A percentile compares a stretch with the other conserved stretches of the same genome.
These are phyloP conservation scores for Phalacrocorax carbo DNA, from an alignment of 2,113 vertebrate species.

Conservation along the genomic window DNA sequence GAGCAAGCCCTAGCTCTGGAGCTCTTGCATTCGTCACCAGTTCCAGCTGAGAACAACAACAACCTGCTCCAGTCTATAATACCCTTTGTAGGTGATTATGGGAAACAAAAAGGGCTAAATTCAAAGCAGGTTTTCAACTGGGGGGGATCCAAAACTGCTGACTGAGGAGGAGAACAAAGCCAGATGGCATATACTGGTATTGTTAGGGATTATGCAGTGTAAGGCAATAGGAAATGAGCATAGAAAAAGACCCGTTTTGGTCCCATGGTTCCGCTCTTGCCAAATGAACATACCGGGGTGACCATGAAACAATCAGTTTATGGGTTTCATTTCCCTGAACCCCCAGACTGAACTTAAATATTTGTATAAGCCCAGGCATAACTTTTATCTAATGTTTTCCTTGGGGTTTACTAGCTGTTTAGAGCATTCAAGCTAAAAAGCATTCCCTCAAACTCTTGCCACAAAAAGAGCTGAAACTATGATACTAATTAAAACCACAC, in stretches of 20 bases:
- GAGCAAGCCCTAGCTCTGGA: not conserved
- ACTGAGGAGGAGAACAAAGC: conserved; percentile 72
- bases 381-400: conserved; percentile 55
- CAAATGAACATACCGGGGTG: conserved; percentile 31
- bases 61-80: conserved; percentile 8
- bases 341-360: conserved; percentile 48
- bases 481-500: conserved; percentile 76
- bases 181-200: conserved; percentile 44
- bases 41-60: not conserved
- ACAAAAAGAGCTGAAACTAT: conserved; percentile 42
- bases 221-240: conserved; percentile 58
- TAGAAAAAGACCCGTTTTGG: not conserved
- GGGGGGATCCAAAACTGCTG: conserved; percentile 55
- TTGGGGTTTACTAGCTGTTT: conserved; percentile 63
- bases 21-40: not conserved
- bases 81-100: not conserved
- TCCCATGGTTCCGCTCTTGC: conserved; percentile 35
- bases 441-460: conserved; percentile 46
- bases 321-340: conserved; percentile 40
- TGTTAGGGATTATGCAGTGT: conserved; percentile 26
- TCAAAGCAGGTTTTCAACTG: conserved; percentile 65
- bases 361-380: conserved; percentile 49
- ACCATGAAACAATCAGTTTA: conserved; percentile 27
- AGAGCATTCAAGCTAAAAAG: conserved; percentile 52
- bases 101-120: conserved; percentile 40